A percentile compares a stretch with the other conserved stretches of the same genome.
These are phyloP conservation scores for Hypotaenidia okinawae DNA, from an alignment of 2,797 vertebrate genomes.

Conservation along the genomic window DNA sequence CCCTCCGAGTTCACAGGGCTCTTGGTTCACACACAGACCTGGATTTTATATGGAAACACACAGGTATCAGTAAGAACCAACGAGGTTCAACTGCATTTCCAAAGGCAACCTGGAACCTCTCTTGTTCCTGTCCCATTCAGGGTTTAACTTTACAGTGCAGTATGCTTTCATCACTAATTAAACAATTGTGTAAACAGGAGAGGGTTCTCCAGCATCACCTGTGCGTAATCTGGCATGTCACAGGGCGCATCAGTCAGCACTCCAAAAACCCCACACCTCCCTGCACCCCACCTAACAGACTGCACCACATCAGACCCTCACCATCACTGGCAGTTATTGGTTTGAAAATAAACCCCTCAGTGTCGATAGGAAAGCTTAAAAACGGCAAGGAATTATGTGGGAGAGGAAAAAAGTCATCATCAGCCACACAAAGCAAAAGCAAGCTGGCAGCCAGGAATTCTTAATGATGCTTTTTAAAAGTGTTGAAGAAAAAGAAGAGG, in stretches of 20 bases:
- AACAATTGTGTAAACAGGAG: rapidly evolving
- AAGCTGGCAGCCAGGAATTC: neutral
- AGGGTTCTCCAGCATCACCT: neutral
- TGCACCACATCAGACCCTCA: neutral
- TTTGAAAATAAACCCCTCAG: neutral
- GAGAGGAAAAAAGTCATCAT: neutral
- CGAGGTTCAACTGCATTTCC: neutral
- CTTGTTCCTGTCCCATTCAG: neutral
- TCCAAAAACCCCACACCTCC: neutral
- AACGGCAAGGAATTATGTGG: neutral
- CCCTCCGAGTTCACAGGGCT: rapidly evolving
- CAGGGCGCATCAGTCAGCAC: neutral
- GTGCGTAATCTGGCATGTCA: rapidly evolving
- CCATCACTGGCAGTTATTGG: neutral
- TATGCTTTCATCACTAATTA: rapidly evolving
- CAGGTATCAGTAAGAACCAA: rapidly evolving
- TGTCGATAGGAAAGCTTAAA: neutral
- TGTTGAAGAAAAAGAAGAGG: neutral
- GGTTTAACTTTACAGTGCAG: neutral
- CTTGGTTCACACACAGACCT: rapidly evolving
- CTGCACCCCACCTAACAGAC: neutral
- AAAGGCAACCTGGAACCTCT: rapidly evolving
- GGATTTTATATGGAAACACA: rapidly evolving
- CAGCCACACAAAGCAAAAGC: neutral
- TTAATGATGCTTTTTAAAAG: neutral